Evolutionary conservation across 2,113 vertebrate species (phyloP).

Genomic region (Aspiorhynchus laticeps): DNA sequence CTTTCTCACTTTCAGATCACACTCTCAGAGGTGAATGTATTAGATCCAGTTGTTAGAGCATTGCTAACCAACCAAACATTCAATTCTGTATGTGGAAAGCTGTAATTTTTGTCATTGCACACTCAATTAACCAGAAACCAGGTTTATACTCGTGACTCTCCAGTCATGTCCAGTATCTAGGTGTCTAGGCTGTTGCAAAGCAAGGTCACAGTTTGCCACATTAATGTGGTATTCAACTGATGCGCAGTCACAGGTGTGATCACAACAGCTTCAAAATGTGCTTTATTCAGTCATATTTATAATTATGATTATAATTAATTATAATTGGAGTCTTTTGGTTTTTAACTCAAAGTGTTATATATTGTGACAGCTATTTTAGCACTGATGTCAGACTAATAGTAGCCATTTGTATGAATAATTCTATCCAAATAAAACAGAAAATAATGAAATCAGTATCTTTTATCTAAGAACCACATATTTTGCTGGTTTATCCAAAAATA

Average conservation of each 20-base stretch:
- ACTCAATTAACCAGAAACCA: constrained; percentile 2
- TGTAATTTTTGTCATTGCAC: background rate
- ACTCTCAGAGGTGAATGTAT: constrained; percentile 40
- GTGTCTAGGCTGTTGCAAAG: background rate
- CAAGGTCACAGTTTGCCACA: background rate
- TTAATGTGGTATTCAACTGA: background rate
- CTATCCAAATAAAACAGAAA: too few species aligned
- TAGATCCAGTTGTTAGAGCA: constrained; percentile 30
- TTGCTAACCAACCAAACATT: background rate
- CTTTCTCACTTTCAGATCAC: constrained; percentile 41
- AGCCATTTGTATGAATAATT: too few species aligned
- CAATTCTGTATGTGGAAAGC: background rate
- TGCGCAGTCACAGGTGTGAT: background rate
- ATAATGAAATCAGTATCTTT: too few species aligned
- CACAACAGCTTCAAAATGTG: background rate
- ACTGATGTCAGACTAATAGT: too few species aligned
- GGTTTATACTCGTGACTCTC: background rate
- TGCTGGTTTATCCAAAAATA: too few species aligned
- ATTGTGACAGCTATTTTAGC: too few species aligned
- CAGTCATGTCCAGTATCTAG: background rate
- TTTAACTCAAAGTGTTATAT: too few species aligned
- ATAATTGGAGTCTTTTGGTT: background rate
- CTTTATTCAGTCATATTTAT: background rate
- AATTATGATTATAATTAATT: background rate
- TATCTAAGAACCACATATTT: too few species aligned